Evolutionary conservation across 2,797 vertebrate species (phyloP).

Genomic region (Cichlasoma orientale): DNA sequence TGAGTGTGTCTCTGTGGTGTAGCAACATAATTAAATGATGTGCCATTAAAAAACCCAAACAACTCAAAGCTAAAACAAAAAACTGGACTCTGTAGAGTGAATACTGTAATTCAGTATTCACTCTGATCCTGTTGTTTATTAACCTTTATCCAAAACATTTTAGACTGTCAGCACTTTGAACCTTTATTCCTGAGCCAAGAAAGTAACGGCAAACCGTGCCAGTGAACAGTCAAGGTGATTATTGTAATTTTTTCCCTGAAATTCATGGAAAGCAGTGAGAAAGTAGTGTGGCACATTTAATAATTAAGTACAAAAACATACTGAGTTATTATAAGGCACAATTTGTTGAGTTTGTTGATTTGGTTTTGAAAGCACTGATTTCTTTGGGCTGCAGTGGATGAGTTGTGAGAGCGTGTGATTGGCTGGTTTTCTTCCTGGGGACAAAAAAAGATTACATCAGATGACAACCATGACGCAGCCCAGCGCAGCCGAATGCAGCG

Average conservation of each 20-base stretch:
- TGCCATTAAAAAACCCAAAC: fast-evolving
- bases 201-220: background rate
- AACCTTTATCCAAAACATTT: background rate
- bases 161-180: background rate
- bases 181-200: background rate
- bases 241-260: background rate
- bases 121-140: background rate
- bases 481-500: slow-evolving; percentile 6
- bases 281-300: background rate
- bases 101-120: background rate
- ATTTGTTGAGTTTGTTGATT: background rate
- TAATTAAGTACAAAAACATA: background rate
- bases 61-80: background rate
- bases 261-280: fast-evolving
- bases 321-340: background rate
- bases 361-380: background rate
- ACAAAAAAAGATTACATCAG: slow-evolving; percentile 14
- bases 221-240: fast-evolving
- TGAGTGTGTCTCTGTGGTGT: too few relatives aligned
- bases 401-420: background rate
- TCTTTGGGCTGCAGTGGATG: background rate
- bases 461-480: background rate
- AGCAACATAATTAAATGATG: background rate
- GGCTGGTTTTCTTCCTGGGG: slow-evolving; percentile 5
- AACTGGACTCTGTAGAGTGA: background rate